Conservation (phyloP, 2,113 vertebrate species). For the Otis tarda region DNA sequence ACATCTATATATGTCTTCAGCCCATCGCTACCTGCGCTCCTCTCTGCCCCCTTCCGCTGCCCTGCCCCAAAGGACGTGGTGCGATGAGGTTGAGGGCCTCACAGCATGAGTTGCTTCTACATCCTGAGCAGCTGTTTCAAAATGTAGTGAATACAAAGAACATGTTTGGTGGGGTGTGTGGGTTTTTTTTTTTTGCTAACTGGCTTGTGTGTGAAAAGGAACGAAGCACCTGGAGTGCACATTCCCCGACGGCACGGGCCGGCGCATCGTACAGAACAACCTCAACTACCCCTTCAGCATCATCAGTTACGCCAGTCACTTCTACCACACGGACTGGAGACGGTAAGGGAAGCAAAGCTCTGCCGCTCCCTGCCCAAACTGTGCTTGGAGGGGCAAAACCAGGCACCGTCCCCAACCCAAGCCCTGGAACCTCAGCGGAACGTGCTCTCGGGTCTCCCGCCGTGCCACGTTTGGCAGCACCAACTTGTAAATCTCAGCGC, state of each 20-base stretch:
- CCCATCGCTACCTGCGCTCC: too few species aligned
- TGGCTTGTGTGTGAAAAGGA: conserved; percentile 71
- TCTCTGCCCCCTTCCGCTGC: not conserved
- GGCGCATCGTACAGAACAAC: conserved; percentile 80
- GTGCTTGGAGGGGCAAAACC: not conserved
- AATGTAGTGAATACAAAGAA: not conserved
- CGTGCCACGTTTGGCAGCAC: not conserved
- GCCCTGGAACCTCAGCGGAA: not conserved
- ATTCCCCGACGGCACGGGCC: conserved; percentile 81
- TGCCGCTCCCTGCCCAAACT: not conserved
- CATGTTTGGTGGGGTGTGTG: accelerated
- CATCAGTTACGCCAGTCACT: conserved; percentile 86
- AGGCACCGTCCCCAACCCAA: not conserved
- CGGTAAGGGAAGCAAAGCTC: conserved; percentile 73
- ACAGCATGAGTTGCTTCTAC: too few species aligned
- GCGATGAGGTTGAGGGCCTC: not conserved
- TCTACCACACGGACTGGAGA: conserved; percentile 97
- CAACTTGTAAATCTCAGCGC: not conserved
- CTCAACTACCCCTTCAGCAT: conserved; percentile 97
- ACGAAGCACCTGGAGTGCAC: conserved; percentile 93
- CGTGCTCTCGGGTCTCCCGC: not conserved
- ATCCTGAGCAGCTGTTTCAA: not conserved
- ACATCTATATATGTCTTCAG: not conserved
- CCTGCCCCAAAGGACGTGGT: not conserved
- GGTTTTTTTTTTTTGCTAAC: not conserved